Conservation (phyloP, 2,888 invertebrate genomes). For the Biston betularia region DNA sequence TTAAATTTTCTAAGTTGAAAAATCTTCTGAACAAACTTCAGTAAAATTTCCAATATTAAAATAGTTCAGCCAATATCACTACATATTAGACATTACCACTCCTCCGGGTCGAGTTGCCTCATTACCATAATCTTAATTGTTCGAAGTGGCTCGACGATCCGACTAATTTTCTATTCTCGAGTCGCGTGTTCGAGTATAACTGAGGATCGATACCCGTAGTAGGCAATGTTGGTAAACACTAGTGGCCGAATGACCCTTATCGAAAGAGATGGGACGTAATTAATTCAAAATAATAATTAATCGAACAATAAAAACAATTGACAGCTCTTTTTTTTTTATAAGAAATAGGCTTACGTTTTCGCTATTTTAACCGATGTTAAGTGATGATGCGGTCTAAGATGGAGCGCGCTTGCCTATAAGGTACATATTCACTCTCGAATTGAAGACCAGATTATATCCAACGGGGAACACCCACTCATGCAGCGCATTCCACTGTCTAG, state of each 20-base stretch:
- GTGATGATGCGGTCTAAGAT: too few relatives aligned
- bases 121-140: constrained; percentile 70
- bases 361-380: too few relatives aligned
- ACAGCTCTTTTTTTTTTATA: too few relatives aligned
- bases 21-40: too few relatives aligned
- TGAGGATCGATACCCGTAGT: constrained; percentile 48
- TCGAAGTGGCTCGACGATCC: constrained; percentile 53
- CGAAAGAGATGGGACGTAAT: constrained; percentile 46
- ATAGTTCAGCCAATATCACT: constrained; percentile 24
- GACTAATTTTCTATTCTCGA: constrained; percentile 61
- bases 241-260: constrained; percentile 39
- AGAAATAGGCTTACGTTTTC: too few relatives aligned
- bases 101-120: constrained; percentile 43
- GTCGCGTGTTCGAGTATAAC: constrained; percentile 51
- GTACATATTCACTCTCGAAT: too few relatives aligned
- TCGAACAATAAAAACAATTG: too few relatives aligned
- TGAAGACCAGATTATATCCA: too few relatives aligned
- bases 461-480: too few relatives aligned
- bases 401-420: too few relatives aligned
- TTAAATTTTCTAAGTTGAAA: too few relatives aligned
- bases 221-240: constrained; percentile 57
- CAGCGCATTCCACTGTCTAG: too few relatives aligned
- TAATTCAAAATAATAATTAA: constrained; percentile 10
- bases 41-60: constrained; percentile 7
- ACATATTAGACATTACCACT: constrained; percentile 21